Evolutionary conservation across 2,113 vertebrate species (phyloP).

Genomic region (Megaceryle torquata): DNA sequence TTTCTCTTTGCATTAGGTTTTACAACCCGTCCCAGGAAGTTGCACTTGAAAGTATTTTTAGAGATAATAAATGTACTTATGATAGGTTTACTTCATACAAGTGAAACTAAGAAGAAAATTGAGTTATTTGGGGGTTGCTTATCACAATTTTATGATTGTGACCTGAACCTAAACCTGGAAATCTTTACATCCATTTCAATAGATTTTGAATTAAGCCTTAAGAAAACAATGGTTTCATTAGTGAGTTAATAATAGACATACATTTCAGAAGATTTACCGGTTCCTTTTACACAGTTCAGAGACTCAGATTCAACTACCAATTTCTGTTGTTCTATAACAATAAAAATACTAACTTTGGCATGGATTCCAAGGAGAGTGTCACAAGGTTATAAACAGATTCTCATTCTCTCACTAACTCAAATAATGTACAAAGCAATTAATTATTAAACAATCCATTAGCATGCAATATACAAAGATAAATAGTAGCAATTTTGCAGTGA

Average conservation of each 20-base stretch:
- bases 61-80: neutral
- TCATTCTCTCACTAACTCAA: neutral
- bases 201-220: neutral
- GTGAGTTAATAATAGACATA: neutral
- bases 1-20: neutral
- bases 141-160: neutral
- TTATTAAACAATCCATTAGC: neutral
- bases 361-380: neutral
- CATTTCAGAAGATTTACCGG: neutral
- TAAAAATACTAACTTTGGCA: neutral
- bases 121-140: neutral
- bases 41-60: neutral
- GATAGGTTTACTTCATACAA: neutral
- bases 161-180: constrained; percentile 3
- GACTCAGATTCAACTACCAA: neutral
- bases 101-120: neutral
- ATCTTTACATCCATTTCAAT: neutral
- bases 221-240: neutral
- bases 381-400: neutral
- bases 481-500: neutral
- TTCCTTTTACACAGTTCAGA: neutral
- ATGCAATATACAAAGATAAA: neutral
- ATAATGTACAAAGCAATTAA: neutral
- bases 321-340: neutral
- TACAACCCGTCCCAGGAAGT: neutral